Conservation (phyloP, 2,797 vertebrate species). For the Aphelocoma californica region DNA sequence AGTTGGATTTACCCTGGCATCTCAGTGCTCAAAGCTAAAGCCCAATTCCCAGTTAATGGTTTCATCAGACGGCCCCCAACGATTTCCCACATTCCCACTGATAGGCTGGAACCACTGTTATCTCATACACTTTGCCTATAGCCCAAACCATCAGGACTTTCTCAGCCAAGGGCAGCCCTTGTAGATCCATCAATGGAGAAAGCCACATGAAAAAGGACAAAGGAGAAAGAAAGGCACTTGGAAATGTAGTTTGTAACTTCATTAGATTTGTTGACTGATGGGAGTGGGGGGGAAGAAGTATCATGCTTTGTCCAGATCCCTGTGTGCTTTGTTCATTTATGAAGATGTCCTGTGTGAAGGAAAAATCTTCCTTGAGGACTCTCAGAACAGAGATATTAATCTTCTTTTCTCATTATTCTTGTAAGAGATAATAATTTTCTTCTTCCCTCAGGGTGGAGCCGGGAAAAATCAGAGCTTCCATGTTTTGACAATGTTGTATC, state of each 20-base stretch:
- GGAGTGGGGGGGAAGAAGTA: not conserved
- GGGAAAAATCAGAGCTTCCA: not conserved
- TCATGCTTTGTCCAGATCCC: not conserved
- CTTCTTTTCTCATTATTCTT: slow-evolving; percentile 40
- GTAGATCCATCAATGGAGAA: not conserved
- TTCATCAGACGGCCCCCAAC: not conserved
- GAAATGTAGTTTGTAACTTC: not conserved
- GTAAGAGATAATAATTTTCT: slow-evolving; percentile 12
- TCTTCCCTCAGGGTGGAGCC: not conserved
- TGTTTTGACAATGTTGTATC: not conserved
- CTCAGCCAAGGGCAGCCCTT: not conserved
- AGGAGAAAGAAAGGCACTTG: not conserved
- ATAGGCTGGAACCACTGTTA: not conserved
- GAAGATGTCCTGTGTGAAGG: slow-evolving; percentile 33
- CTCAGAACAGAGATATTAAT: slow-evolving; percentile 16
- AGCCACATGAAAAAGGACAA: not conserved
- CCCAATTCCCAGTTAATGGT: not conserved
- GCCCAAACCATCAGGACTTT: not conserved
- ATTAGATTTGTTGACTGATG: not conserved
- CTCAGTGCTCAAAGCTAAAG: not conserved
- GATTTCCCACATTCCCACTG: not conserved
- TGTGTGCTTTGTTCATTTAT: slow-evolving; percentile 1
- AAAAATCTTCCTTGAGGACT: slow-evolving; percentile 18
- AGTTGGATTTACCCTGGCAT: not conserved
- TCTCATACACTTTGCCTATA: not conserved